A percentile compares a stretch with the other conserved stretches of the same genome.
Conservation (phyloP, 1,140 invertebrate species). For the Ceratina japonica region DNA sequence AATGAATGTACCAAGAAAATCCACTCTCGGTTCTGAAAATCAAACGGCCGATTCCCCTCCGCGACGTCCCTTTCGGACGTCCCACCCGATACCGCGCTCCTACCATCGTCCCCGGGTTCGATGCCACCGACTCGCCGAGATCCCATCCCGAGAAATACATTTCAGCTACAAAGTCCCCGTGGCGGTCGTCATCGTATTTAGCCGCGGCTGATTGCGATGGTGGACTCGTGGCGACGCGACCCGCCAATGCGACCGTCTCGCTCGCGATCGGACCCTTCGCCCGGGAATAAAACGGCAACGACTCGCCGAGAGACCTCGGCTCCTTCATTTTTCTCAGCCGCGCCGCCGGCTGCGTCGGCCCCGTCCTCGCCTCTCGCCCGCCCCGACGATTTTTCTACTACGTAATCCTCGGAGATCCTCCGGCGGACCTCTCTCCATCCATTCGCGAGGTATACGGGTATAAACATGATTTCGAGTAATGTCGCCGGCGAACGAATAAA, state of each 20-base stretch:
- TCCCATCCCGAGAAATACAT: slow-evolving; percentile 65
- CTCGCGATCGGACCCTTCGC: slow-evolving; percentile 45
- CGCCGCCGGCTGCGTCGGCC: neutral
- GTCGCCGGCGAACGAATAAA: slow-evolving; percentile 68
- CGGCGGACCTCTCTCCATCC: slow-evolving; percentile 25
- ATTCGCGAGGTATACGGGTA: slow-evolving; percentile 53
- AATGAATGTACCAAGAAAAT: slow-evolving; percentile 70
- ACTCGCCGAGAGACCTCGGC: slow-evolving; percentile 30
- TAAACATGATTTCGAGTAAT: slow-evolving; percentile 75
- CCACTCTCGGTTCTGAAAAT: slow-evolving; percentile 68
- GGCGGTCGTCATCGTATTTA: slow-evolving; percentile 26
- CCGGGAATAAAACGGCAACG: slow-evolving; percentile 66
- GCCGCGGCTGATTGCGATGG: slow-evolving; percentile 22
- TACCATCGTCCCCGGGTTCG: slow-evolving; percentile 48
- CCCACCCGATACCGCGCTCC: slow-evolving; percentile 41
- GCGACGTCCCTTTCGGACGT: slow-evolving; percentile 4
- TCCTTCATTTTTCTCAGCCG: slow-evolving; percentile 23
- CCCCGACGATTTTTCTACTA: slow-evolving; percentile 15
- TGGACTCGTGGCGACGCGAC: slow-evolving; percentile 47
- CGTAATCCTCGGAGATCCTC: slow-evolving; percentile 21
- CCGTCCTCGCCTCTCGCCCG: neutral
- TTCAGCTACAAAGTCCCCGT: slow-evolving; percentile 58
- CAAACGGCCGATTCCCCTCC: slow-evolving; percentile 58
- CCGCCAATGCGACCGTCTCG: slow-evolving; percentile 24
- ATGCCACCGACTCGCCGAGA: slow-evolving; percentile 51